phyloP scores from a whole-genome alignment of 2,888 invertebrate species.

The Temnothorax rugatulus region DNA sequence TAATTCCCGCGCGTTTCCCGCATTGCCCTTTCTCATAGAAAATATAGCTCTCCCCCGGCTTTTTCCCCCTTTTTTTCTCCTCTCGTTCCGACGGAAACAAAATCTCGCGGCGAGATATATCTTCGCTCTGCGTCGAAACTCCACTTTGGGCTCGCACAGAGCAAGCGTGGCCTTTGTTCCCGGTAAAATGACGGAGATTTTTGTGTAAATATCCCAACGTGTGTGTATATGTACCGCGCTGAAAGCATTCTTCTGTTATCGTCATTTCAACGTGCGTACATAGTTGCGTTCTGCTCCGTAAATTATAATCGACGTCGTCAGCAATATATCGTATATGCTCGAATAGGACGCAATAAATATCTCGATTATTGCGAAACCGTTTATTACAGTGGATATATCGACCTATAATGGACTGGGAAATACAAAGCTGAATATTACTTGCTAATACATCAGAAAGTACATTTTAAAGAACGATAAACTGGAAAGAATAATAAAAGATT shows the following conservation, averaged over 20 bases:
- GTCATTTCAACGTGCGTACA: slow-evolving; percentile 36
- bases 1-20: slow-evolving; percentile 4
- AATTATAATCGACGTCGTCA: slow-evolving; percentile 45
- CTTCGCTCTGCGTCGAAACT: slow-evolving; percentile 20
- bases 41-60: not conserved
- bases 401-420: slow-evolving; percentile 26
- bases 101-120: slow-evolving; percentile 32
- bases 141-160: slow-evolving; percentile 12
- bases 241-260: slow-evolving; percentile 58
- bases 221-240: slow-evolving; percentile 12
- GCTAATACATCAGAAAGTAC: not conserved
- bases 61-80: not conserved
- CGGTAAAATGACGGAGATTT: slow-evolving; percentile 49
- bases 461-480: not conserved
- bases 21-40: slow-evolving; percentile 3
- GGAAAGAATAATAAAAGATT: not conserved
- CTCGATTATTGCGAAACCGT: slow-evolving; percentile 38
- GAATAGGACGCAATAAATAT: slow-evolving; percentile 32
- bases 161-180: slow-evolving; percentile 47
- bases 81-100: slow-evolving; percentile 29
- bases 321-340: not conserved
- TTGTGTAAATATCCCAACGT: slow-evolving; percentile 52
- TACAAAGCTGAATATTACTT: not conserved
- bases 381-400: slow-evolving; percentile 7
- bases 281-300: slow-evolving; percentile 30